Conservation (phyloP, 2,113 vertebrate genomes). For the Dicaeum eximium region DNA sequence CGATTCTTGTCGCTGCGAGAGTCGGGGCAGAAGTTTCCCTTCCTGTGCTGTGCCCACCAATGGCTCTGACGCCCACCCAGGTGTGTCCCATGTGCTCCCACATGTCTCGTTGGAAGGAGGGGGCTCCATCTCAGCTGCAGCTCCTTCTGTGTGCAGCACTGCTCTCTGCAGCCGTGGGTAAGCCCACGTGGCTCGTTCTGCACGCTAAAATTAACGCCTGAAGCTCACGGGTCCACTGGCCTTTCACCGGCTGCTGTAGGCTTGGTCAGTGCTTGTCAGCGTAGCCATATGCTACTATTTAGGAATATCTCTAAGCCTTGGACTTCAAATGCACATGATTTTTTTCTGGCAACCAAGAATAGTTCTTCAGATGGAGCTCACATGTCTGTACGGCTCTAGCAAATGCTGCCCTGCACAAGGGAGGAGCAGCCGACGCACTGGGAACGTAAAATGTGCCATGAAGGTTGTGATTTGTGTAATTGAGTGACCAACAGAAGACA, state of each 20-base stretch:
- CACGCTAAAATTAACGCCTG: neutral
- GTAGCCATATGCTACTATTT: constrained; percentile 23
- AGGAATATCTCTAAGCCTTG: constrained; percentile 6
- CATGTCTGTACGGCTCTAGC: neutral
- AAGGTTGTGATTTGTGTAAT: neutral
- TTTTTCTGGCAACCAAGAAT: constrained; percentile 44
- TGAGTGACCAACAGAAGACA: neutral
- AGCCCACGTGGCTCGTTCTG: neutral
- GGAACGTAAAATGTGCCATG: neutral
- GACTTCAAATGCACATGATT: constrained; percentile 33
- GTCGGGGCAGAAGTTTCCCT: neutral
- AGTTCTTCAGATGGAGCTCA: constrained; percentile 54
- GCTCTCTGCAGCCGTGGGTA: neutral
- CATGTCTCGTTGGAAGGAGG: neutral
- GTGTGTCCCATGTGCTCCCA: rapidly evolving
- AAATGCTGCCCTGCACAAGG: neutral
- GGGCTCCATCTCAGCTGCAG: neutral
- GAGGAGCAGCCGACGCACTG: neutral
- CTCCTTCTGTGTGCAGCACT: neutral
- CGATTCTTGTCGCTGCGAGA: neutral
- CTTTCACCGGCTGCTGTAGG: neutral
- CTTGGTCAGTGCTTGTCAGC: neutral
- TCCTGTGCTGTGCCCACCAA: neutral
- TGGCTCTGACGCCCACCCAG: neutral
- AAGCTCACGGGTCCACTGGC: neutral